Base-by-base conservation (phyloP, 2,113 vertebrate genomes). In the Chaetodon auriga region DNA sequence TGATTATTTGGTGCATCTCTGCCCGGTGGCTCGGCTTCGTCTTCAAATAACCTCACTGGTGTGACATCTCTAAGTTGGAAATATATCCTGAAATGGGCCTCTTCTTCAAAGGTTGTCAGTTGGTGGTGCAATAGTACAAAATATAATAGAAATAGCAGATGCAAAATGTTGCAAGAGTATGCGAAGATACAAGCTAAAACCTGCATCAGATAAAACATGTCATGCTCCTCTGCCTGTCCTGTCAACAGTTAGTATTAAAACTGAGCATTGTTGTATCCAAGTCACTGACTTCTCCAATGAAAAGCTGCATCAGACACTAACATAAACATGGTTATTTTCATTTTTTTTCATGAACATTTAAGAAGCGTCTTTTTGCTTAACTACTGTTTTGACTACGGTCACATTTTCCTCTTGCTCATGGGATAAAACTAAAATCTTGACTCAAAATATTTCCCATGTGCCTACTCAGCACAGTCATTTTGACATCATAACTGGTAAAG, bases 41-140 rank as follows among this genome's bases (percentile, higher is more conserved):
- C 21, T 18, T 65, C 7, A 35, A 18, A 48, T 38, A 38, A 62
- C 21, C 6, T 19, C 57, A n/a, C 21, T 51, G 5, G 3, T 41
- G n/a, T 60, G 46, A 46, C 35, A 7, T 5, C 12, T 43, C 2
- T 4, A 36, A 46, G 16, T 74, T 55, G 51, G n/a, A 55, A 63
- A 46, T 35, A 65, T 62, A 18, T 58, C 83, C 80, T 88, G 66
- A 68, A 82, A 68, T 78, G 86, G 78, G n/a, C 78, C 82, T 75
- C 30, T 79, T 62, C 38, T 38, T 70, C 65, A 75, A 57, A 14
- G 14, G 51, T 41, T 66, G 14, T 45, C 43, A 58, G 14, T 36
- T 55, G 48, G 25, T 62, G 46, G 25, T 19, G 30, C 41, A 63
- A 36, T 35, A 14, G 25, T 70, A 15, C 14, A 70, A 30, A 64